Base-by-base conservation (phyloP, 2,888 invertebrate genomes). In the Perizoma flavofasciatum region DNA sequence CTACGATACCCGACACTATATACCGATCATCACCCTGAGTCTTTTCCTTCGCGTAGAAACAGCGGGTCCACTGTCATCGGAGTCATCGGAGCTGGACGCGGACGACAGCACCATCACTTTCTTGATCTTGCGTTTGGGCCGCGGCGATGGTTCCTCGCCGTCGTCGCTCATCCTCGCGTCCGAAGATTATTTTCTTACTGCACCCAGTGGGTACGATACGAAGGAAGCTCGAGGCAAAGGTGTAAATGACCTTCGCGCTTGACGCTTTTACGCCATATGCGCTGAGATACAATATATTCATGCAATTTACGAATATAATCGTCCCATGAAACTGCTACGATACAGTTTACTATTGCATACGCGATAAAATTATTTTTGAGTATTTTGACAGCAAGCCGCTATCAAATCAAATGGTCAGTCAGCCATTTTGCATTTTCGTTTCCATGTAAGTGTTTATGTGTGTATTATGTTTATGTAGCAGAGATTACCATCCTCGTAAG, bases 371-470 rank as follows among this genome's bases (percentile, higher is more conserved):
- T 78, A 77, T 82, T 79, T n/a, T 81, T 78, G 77, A 78, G 71
- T 88, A 89, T 90, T 91, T 89, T 92, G 92, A 92, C 92, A 92
- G 91, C 86, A 91, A 91, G 89, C 92, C 88, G 91, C 89, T 89
- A 85, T 87, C 82, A 37, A 37, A 37, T 22, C 22, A 78, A 82
- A 81, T 47, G 79, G 78, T 82, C 79, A 81, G 77, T 77, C 91
- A 75, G 92, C 92, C 92, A 92, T 92, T 89, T 92, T 92, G 75
- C 78, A 82, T 85, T 76, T 69, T 60, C 33, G 33, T 67, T 69
- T 71, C 67, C 68, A 22, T 22, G 22, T 22, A 22, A 22, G 22
- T 22, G 22, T 22, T 22, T 22, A 22, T 22, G 22, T 22, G 22
- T 22, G 22, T 22, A 22, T 22, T 22, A 22, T n/a, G n/a, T n/a